These are phyloP conservation scores for Riptortus pedestris DNA, from an alignment of 1,140 invertebrate species.

Conservation along the genomic window DNA sequence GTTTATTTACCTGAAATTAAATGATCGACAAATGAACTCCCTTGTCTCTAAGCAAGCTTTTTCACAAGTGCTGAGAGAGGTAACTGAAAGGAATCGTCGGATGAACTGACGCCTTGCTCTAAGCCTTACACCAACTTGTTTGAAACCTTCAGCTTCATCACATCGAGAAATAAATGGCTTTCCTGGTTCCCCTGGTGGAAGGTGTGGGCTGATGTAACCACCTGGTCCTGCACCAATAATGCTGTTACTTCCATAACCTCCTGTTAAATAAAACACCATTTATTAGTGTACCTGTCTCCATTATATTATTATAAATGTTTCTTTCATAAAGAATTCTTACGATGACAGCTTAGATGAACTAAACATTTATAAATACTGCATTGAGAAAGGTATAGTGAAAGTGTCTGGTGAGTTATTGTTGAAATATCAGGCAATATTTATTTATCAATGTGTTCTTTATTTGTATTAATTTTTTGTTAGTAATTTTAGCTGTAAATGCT, in stretches of 20 bases:
- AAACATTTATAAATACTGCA: too few relatives aligned
- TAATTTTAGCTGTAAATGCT: too few relatives aligned
- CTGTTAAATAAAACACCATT: neutral
- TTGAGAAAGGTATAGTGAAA: too few relatives aligned
- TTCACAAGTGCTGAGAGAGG: conserved; percentile 65
- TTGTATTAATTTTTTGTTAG: too few relatives aligned
- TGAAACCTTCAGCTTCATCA: conserved; percentile 67
- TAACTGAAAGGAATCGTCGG: conserved; percentile 56
- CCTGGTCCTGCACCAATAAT: conserved; percentile 26
- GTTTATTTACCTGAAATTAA: conserved; percentile 60
- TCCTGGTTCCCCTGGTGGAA: conserved; percentile 31
- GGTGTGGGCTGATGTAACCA: conserved; percentile 3
- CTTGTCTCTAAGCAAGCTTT: conserved; percentile 67
- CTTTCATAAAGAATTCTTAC: too few relatives aligned
- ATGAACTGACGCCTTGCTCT: conserved; percentile 69
- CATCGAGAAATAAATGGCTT: conserved; percentile 45
- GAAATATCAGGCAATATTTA: too few relatives aligned
- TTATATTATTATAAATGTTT: too few relatives aligned
- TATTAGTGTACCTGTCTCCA: too few relatives aligned
- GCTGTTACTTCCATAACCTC: conserved; percentile 18
- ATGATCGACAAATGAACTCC: conserved; percentile 77
- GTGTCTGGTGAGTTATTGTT: too few relatives aligned
- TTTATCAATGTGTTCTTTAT: too few relatives aligned
- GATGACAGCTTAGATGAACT: too few relatives aligned
- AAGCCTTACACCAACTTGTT: conserved; percentile 60